Conservation (phyloP, 2,888 invertebrate species). For the Luperina testacea region DNA sequence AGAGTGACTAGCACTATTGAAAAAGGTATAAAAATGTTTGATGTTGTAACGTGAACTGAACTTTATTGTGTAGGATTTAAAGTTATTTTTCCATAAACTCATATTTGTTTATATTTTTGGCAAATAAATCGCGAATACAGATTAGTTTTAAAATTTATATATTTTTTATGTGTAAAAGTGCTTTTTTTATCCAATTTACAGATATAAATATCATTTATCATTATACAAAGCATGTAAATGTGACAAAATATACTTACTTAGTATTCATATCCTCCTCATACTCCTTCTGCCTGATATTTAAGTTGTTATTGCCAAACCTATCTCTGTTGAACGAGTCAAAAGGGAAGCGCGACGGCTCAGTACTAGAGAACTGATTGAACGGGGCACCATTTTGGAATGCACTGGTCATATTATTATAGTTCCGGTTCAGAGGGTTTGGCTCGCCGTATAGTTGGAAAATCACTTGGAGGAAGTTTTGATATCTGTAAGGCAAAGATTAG, state of each 20-base stretch:
- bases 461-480: constrained; percentile 92
- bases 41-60: too few species aligned
- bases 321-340: constrained; percentile 74
- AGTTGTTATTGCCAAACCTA: constrained; percentile 65
- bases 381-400: constrained; percentile 73
- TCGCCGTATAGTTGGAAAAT: constrained; percentile 90
- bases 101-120: too few species aligned
- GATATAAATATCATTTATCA: too few species aligned
- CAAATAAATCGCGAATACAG: too few species aligned
- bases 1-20: too few species aligned
- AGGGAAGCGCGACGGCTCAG: constrained; percentile 73
- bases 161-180: too few species aligned
- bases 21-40: too few species aligned
- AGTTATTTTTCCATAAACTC: too few species aligned
- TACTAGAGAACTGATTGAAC: constrained; percentile 77
- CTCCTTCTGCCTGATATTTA: constrained; percentile 53
- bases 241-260: constrained; percentile 58
- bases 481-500: constrained; percentile 78
- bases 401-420: constrained; percentile 76
- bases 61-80: too few species aligned
- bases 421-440: constrained; percentile 80
- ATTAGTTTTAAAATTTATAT: too few species aligned
- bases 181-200: too few species aligned
- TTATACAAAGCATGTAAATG: not conserved
- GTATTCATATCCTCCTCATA: constrained; percentile 64